These are phyloP conservation scores for Drosophila fungiperda DNA, from an alignment of 2,888 invertebrate genomes.

Conservation along the genomic window DNA sequence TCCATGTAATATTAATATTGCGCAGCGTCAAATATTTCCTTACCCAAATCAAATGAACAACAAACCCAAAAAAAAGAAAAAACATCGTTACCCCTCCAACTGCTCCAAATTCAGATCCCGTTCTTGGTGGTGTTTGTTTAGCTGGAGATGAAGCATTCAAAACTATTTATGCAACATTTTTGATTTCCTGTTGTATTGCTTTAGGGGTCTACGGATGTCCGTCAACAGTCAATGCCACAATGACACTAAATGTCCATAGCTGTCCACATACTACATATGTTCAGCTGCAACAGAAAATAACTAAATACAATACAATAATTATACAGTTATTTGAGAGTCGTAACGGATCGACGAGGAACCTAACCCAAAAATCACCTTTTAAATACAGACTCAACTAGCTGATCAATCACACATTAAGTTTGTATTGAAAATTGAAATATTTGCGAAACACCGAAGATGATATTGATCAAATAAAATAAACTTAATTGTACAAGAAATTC, in stretches of 20 bases:
- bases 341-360: background rate
- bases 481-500: background rate
- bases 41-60: conserved; percentile 50
- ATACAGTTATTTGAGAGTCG: background rate
- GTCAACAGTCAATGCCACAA: too few species aligned
- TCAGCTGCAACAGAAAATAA: background rate
- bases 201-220: conserved; percentile 40
- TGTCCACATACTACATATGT: background rate
- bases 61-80: too few species aligned
- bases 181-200: conserved; percentile 16
- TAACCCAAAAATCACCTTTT: background rate
- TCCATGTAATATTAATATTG: conserved; percentile 46
- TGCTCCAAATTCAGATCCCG: background rate
- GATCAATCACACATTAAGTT: too few species aligned
- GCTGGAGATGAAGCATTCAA: conserved; percentile 10
- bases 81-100: too few species aligned
- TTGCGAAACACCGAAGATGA: too few species aligned
- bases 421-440: background rate
- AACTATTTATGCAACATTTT: conserved; percentile 31
- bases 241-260: too few species aligned
- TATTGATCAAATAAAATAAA: background rate
- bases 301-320: background rate
- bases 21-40: conserved; percentile 55
- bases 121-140: conserved; percentile 20
- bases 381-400: background rate